Conservation (phyloP, 2,797 vertebrate species). For the Pangasius djambal region DNA sequence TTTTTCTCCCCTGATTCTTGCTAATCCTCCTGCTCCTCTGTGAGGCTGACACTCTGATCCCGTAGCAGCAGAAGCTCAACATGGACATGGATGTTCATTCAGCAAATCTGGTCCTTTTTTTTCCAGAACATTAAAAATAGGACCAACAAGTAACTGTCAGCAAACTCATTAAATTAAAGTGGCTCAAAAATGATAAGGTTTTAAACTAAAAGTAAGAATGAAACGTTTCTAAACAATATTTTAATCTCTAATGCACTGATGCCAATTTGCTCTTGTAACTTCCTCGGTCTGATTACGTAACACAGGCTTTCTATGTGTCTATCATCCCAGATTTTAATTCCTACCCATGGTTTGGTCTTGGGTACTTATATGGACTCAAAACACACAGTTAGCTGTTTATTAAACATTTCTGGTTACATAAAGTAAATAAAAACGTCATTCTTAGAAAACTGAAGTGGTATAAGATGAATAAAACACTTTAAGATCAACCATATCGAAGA, state of each 20-base stretch:
- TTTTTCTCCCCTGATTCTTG: conserved; percentile 20
- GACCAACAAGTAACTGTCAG: background rate
- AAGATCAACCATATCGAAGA: background rate
- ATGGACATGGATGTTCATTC: background rate
- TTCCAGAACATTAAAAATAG: no score
- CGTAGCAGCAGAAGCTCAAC: background rate
- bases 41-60: conserved; percentile 2
- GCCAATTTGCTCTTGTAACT: background rate
- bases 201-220: background rate
- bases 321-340: background rate
- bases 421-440: background rate
- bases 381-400: background rate
- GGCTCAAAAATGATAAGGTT: background rate
- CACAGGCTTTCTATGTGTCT: background rate
- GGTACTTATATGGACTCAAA: background rate
- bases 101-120: background rate
- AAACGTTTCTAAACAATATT: background rate
- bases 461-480: background rate
- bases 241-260: background rate
- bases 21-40: conserved; percentile 7
- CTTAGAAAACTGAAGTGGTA: background rate
- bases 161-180: background rate
- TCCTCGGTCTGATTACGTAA: background rate
- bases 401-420: background rate
- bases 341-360: background rate